phyloP scores from a whole-genome alignment of 1,140 invertebrate species.

The Ridgeia piscesae region DNA sequence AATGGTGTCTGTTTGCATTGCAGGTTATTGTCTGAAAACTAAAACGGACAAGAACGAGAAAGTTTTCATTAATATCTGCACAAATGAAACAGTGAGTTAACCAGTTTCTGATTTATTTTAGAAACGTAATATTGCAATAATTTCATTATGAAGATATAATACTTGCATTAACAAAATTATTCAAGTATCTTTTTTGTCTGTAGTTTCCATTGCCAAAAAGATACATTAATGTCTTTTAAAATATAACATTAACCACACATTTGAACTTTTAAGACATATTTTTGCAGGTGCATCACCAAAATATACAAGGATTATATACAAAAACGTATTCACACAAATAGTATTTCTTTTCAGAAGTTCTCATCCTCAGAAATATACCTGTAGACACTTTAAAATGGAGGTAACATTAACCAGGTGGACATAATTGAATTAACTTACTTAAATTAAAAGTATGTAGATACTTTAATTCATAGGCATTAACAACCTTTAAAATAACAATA shows the following conservation, averaged over 20 bases:
- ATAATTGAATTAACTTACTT: too few relatives aligned
- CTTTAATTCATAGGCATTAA: neutral
- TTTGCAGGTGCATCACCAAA: too few relatives aligned
- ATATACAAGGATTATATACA: too few relatives aligned
- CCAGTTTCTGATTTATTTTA: neutral
- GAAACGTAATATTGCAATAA: slow-evolving; percentile 5
- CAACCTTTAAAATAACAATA: neutral
- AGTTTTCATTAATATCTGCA: slow-evolving; percentile 56
- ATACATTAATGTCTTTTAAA: too few relatives aligned
- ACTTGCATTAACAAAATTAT: neutral
- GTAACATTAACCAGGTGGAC: neutral
- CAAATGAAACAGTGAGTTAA: slow-evolving; percentile 48
- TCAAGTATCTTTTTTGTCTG: too few relatives aligned
- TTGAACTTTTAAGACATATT: too few relatives aligned
- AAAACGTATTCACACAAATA: neutral
- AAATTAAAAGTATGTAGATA: neutral
- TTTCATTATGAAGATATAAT: neutral
- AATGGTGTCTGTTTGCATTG: slow-evolving; percentile 24
- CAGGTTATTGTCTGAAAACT: slow-evolving; percentile 84
- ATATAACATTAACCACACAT: too few relatives aligned
- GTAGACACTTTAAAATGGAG: neutral
- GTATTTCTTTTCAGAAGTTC: neutral
- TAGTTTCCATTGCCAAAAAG: too few relatives aligned
- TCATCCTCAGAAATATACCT: neutral
- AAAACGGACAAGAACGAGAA: slow-evolving; percentile 66